Evolutionary conservation across 2,797 vertebrate genomes (phyloP).

Genomic region (Sebastes trivittatus): DNA sequence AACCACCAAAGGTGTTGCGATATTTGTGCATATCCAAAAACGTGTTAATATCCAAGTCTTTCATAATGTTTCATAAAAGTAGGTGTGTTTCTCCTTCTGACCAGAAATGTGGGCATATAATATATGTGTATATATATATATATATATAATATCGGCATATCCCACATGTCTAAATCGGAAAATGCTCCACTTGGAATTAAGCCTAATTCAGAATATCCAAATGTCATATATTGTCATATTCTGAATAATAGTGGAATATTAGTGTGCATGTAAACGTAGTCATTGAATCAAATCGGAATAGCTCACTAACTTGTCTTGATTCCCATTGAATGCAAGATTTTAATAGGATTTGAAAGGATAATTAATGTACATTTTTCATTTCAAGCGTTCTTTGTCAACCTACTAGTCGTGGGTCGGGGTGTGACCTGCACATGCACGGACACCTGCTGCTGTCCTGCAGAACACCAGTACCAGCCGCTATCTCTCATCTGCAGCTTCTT

Average conservation of each 20-base stretch:
- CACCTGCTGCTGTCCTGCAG: constrained; percentile 57
- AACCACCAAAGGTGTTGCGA: no score
- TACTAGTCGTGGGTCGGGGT: constrained; percentile 59
- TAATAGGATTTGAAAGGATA: neutral
- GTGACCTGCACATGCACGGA: constrained; percentile 67
- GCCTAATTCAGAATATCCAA: no score
- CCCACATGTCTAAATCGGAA: neutral
- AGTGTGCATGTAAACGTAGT: no score
- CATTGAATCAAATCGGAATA: neutral
- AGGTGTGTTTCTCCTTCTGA: no score
- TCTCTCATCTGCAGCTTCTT: constrained; percentile 70
- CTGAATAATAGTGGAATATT: neutral
- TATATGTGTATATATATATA: no score
- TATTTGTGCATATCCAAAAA: no score
- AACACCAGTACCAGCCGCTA: constrained; percentile 80
- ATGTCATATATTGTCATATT: neutral
- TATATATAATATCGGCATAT: neutral
- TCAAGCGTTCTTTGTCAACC: constrained; percentile 10
- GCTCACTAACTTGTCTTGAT: neutral
- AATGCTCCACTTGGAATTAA: neutral
- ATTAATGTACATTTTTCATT: neutral
- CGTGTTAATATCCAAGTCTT: no score
- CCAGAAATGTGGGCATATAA: no score
- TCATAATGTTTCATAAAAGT: no score
- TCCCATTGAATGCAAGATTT: neutral